phyloP scores from a whole-genome alignment of 2,113 vertebrate species.

The Passer montanus region DNA sequence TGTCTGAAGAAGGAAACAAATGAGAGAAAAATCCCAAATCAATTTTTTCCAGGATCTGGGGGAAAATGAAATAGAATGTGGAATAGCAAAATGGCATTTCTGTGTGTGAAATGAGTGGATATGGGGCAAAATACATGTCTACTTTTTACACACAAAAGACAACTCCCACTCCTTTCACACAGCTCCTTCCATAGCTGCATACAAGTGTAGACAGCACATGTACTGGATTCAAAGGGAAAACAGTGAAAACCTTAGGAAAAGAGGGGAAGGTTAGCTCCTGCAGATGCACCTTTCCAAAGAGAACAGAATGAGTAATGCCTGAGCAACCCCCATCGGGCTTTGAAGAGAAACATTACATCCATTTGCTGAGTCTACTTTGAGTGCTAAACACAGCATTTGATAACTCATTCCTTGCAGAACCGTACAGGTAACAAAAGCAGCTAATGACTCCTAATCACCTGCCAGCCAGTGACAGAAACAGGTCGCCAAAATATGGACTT shows the following conservation, averaged over 20 bases:
- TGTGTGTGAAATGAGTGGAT: background rate
- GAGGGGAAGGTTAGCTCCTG: background rate
- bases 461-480: background rate
- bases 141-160: background rate
- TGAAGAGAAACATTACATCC: background rate
- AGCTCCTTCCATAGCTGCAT: background rate
- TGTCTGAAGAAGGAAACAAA: conserved; percentile 5
- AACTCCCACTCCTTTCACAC: background rate
- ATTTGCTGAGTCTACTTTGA: background rate
- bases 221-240: background rate
- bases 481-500: background rate
- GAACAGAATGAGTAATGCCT: background rate
- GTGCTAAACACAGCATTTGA: background rate
- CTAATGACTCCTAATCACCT: background rate
- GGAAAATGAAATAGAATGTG: background rate
- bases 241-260: background rate
- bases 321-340: background rate
- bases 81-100: background rate
- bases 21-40: background rate
- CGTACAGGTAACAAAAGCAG: background rate
- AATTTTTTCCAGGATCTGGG: background rate
- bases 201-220: background rate
- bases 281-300: background rate
- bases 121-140: background rate
- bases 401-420: background rate